Evolutionary conservation across 2,113 vertebrate genomes (phyloP).

Genomic region (Callaeas wilsoni): DNA sequence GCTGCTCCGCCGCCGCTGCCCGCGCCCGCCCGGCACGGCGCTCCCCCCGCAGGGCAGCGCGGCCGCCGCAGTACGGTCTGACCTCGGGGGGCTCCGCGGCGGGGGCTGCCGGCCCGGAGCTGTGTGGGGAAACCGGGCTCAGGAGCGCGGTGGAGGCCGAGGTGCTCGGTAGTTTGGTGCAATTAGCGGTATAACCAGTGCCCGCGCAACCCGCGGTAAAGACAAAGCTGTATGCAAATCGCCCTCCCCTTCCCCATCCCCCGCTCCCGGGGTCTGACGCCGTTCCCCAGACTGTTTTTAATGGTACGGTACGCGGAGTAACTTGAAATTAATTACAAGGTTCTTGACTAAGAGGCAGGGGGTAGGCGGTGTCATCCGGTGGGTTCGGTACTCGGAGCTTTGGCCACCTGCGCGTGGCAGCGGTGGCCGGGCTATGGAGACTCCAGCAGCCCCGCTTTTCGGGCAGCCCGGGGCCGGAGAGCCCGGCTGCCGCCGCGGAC

Average conservation of each 20-base stretch:
- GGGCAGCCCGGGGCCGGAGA: not conserved
- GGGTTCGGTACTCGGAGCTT: conserved; percentile 24
- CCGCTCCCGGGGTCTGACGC: not conserved
- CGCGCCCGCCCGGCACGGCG: no score
- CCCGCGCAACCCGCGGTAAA: conserved; percentile 21
- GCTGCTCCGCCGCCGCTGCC: no score
- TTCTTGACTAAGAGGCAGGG: conserved; percentile 54
- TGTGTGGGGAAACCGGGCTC: not conserved
- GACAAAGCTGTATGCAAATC: conserved; percentile 76
- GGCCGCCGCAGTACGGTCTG: not conserved
- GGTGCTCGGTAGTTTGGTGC: conserved; percentile 39
- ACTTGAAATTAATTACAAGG: conserved; percentile 73
- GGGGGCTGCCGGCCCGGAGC: not conserved
- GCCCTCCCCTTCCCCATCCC: not conserved
- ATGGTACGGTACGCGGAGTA: conserved; percentile 53
- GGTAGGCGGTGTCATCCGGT: conserved; percentile 45
- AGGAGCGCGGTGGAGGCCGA: conserved; percentile 4
- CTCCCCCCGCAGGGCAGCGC: not conserved
- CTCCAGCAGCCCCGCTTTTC: not conserved
- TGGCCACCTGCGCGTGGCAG: conserved; percentile 73
- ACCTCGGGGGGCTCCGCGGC: not conserved
- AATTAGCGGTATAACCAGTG: conserved; percentile 60
- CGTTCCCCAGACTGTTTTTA: conserved; percentile 52
- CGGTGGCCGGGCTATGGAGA: not conserved
- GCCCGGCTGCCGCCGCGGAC: not conserved